Base-by-base conservation (phyloP, 2,888 invertebrate species). In the Meganola albula region DNA sequence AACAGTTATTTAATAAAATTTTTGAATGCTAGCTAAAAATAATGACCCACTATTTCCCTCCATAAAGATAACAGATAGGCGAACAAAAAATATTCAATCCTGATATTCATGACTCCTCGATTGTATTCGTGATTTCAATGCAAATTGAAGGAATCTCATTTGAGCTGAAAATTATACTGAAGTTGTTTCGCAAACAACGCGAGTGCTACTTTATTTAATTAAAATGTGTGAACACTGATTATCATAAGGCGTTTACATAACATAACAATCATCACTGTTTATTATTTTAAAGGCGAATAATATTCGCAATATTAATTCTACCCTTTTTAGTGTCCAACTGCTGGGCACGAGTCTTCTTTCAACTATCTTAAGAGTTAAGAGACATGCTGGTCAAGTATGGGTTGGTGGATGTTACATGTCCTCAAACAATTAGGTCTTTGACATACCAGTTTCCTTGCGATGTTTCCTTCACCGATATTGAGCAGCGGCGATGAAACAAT, bases 211-310 rank as follows among this genome's bases (percentile, higher is more conserved):
- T 40, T 47, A 58, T 70, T 69, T 66, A 70, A 75, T 74, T 72
- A 74, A n/a, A 74, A 71, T 64, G 71, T 63, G 56, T 69, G 65
- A 58, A 59, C 60, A 56, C 61, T 51, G 60, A 66, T 68, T 64
- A 67, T 57, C 46, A 39, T 49, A 59, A 60, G 58, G 50, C 49
- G 48, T 54, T 44, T 48, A 54, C 63, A 67, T 71, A 69, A 60
- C 62, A 60, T 58, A 54, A 59, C 59, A 56, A 48, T n/a, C n/a
- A n/a, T n/a, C n/a, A n/a, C n/a, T n/a, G n/a, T n/a, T n/a, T n/a
- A n/a, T n/a, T 70, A 67, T 74, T 65, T 58, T 68, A 75, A 76
- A 70, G 73, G 69, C 66, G 61, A 64, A 69, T 74, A n/a, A n/a
- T n/a, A n/a, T n/a, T n/a, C n/a, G n/a, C n/a, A n/a, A n/a, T n/a